phyloP scores from a whole-genome alignment of 1,140 invertebrate genomes.

The Drosophila orosa region DNA sequence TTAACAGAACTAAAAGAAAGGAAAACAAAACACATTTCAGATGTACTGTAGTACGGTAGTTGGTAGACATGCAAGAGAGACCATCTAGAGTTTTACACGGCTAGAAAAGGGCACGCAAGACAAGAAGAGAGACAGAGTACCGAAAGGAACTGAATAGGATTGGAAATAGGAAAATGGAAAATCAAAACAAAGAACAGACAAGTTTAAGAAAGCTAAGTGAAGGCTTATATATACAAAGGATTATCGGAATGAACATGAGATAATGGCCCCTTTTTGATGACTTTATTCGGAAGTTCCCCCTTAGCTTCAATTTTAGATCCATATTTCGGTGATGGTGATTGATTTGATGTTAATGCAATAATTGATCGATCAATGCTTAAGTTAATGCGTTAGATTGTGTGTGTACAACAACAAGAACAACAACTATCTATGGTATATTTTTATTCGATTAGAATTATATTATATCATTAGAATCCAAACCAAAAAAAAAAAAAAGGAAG shows the following conservation, averaged over 20 bases:
- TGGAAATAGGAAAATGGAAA: constrained; percentile 1
- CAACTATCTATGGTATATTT: constrained; percentile 80
- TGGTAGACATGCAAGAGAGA: constrained; percentile 74
- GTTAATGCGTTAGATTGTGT: constrained; percentile 49
- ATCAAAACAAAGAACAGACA: constrained; percentile 21
- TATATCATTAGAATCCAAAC: constrained; percentile 64
- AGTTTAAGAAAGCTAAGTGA: constrained; percentile 38
- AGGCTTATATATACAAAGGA: constrained; percentile 28
- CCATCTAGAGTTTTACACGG: constrained; percentile 69
- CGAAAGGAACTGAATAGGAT: constrained; percentile 1
- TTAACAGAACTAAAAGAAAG: not conserved
- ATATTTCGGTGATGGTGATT: not conserved
- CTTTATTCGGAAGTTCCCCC: not conserved
- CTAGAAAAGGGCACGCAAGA: constrained; percentile 76
- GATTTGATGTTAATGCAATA: not conserved
- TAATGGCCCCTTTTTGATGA: constrained; percentile 2
- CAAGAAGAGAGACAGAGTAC: constrained; percentile 57
- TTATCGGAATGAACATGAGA: constrained; percentile 6
- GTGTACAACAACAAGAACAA: constrained; percentile 82
- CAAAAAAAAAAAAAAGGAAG: constrained; percentile 7
- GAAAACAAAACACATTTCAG: constrained; percentile 15
- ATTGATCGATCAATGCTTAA: constrained; percentile 16
- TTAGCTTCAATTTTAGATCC: not conserved
- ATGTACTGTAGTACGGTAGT: constrained; percentile 38
- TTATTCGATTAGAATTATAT: constrained; percentile 65